phyloP scores from a whole-genome alignment of 2,797 vertebrate species.

The Cichlasoma orientale region DNA sequence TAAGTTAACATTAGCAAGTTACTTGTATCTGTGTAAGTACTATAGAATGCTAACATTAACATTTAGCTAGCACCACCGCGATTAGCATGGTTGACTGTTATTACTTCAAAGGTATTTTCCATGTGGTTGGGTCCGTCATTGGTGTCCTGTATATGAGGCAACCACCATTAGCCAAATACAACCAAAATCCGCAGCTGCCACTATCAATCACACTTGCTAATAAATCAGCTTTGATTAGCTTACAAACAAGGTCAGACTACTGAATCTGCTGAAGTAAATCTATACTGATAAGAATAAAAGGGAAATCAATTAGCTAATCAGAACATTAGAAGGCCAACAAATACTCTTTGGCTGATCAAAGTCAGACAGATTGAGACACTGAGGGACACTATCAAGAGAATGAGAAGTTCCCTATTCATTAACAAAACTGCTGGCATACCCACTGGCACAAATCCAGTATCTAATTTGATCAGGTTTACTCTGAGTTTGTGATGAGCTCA shows the following conservation, averaged over 20 bases:
- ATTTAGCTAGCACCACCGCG: not conserved
- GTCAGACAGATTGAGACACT: slow-evolving; percentile 30
- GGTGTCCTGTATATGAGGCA: not conserved
- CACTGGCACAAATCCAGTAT: slow-evolving; percentile 12
- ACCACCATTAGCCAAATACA: not conserved
- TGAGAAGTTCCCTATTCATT: slow-evolving; percentile 47
- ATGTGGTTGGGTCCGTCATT: not conserved
- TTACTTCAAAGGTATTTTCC: not conserved
- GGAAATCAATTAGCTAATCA: slow-evolving; percentile 64
- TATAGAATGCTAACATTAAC: too few species aligned
- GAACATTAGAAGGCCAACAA: slow-evolving; percentile 26
- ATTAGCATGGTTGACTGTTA: not conserved
- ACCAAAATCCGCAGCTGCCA: slow-evolving; percentile 13
- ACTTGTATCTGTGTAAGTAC: not conserved
- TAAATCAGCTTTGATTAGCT: slow-evolving; percentile 58
- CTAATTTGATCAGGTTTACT: slow-evolving; percentile 37
- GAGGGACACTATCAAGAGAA: slow-evolving; percentile 39
- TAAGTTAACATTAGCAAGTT: not conserved
- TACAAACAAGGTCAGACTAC: slow-evolving; percentile 42
- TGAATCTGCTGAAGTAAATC: slow-evolving; percentile 61
- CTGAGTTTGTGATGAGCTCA: slow-evolving; percentile 29
- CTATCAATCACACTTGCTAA: slow-evolving; percentile 20
- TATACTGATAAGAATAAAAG: slow-evolving; percentile 56
- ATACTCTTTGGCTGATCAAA: slow-evolving; percentile 47
- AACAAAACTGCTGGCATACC: slow-evolving; percentile 49